Evolutionary conservation across 2,888 invertebrate species (phyloP), one percentile per base, ranked within the genome.

Genomic region (Glaucopsyche alexis): DNA sequence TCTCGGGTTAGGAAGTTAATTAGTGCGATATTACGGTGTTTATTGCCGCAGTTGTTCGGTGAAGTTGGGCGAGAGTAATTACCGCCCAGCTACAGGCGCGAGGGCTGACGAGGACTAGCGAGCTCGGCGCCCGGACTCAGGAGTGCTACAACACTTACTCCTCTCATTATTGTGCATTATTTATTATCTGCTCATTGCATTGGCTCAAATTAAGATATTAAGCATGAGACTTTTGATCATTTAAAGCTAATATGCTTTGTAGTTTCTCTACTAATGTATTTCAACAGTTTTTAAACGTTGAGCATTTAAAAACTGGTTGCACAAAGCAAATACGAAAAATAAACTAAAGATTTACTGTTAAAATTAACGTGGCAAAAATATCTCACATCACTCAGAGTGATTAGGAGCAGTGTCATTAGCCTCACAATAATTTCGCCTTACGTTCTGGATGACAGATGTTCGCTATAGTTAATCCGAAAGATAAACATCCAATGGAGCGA

Each of bases 21-120:
- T 85, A 85, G 82, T 81, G 81, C 82, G 81, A 83, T 85, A 86
- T 85, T 83, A 84, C 80, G 79, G 81, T 84, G 85, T 86, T 86
- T 85, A 86, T 84, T 83, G 81, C 72, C 69, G 74, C 71, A 74
- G 81, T 84, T 83, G 82, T 83, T 83, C 77, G 78, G 80, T 77
- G 80, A 85, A 82, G 82, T 81, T 79, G 79, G 79, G 79, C 76
- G 79, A 75, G 76, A 77, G 76, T 78, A 78, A 77, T 79, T 78
- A 79, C 74, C 64, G 76, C 70, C 67, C 73, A 77, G 76, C 78
- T 76, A 29, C 60, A 60, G 60, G 29, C 72, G 74, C 77, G 76
- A 77, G 77, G 75, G 76, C 70, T 73, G 71, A 52, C 38, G 45
- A 74, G 45, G 71, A 40, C 42, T 16, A 29, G 67, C n/a, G 40